These are phyloP conservation scores for Coleophora flavipennella DNA, from an alignment of 2,888 invertebrate genomes.

Conservation along the genomic window DNA sequence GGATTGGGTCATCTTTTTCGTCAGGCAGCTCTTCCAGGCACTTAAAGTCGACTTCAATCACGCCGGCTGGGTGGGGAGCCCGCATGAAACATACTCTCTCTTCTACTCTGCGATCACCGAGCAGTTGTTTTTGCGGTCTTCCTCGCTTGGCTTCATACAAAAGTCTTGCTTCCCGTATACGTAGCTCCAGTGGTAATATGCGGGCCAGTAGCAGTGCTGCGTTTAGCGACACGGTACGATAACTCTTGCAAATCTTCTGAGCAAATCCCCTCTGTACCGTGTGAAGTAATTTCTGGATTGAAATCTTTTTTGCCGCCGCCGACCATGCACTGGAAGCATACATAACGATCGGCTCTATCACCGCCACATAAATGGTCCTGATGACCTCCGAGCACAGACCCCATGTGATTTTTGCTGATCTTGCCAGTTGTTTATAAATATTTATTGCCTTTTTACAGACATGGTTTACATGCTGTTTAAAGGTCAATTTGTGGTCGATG, in stretches of 20 bases:
- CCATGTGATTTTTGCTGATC: conserved; percentile 6
- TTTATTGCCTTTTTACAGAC: conserved; percentile 7
- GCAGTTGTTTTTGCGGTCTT: background rate
- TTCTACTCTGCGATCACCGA: background rate
- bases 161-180: background rate
- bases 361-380: background rate
- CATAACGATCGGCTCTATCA: background rate
- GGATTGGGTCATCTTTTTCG: background rate
- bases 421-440: conserved; percentile 3
- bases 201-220: conserved; percentile 7
- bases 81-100: background rate
- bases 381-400: conserved; percentile 3
- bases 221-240: conserved; percentile 5
- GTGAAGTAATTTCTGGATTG: background rate
- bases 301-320: background rate
- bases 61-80: background rate
- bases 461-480: conserved; percentile 3
- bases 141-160: background rate
- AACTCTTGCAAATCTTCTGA: conserved; percentile 2
- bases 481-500: conserved; percentile 9
- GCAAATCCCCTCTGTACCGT: conserved; percentile 1
- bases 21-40: background rate
- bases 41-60: background rate
- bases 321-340: conserved; percentile 1
- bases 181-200: conserved; percentile 10